Conservation (phyloP, 2,888 invertebrate genomes). For the Caenorhabditis imperialis region DNA sequence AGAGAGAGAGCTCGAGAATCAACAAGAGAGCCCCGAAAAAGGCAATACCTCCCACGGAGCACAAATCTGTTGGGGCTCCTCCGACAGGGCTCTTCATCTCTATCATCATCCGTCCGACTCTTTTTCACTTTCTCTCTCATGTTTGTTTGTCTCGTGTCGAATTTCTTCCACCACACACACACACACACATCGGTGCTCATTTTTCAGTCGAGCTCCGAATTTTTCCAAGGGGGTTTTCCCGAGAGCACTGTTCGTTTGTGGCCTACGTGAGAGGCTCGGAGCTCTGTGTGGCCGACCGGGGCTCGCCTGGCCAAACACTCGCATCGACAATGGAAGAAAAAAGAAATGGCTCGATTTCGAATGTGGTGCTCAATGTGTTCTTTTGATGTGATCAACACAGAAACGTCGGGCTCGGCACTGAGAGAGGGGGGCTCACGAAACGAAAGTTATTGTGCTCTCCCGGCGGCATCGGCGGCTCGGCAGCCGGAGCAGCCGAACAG, state of each 20-base stretch:
- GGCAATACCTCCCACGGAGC: constrained; percentile 27
- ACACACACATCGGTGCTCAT: background rate
- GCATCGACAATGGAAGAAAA: no score
- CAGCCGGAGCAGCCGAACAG: constrained; percentile 8
- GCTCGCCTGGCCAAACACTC: no score
- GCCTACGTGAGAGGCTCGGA: no score
- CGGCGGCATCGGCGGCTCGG: constrained; percentile 6
- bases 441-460: constrained; percentile 3
- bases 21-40: no score
- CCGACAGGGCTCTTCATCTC: constrained; percentile 9
- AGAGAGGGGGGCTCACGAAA: background rate
- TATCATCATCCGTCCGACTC: constrained; percentile 23
- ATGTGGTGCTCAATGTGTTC: no score
- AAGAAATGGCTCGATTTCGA: constrained; percentile 8
- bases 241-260: no score
- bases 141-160: constrained; percentile 53
- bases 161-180: constrained; percentile 39
- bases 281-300: no score
- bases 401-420: no score
- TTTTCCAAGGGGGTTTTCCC: background rate
- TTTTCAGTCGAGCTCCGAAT: constrained; percentile 31
- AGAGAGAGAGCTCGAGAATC: background rate
- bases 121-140: constrained; percentile 25
- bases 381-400: constrained; percentile 16
- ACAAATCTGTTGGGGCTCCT: constrained; percentile 27